Base-by-base conservation (phyloP, 2,888 invertebrate species). In the Apoda limacodes region DNA sequence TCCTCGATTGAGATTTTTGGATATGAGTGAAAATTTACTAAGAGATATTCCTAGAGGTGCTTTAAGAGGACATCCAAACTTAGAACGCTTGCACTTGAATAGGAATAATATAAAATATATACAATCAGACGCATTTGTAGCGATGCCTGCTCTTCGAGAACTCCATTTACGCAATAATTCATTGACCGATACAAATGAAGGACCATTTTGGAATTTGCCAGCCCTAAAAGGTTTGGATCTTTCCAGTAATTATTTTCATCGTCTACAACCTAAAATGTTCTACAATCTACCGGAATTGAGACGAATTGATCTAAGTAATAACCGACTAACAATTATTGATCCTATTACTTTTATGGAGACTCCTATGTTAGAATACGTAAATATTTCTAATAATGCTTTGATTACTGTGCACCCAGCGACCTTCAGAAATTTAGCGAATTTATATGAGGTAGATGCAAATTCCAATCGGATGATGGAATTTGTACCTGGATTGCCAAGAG, bases 171-270 rank as follows among this genome's bases (percentile, higher is more conserved):
- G 87, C 43, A 93, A 94, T 52, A 95, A 95, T 58, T 92, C 92
- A 2, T 65, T 95, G 14, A 84, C 86, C 1, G 89, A 90, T 55
- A 76, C 87, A 28, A 71, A 88, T 25, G 87, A 88, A 39, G 84
- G 87, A 27, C 92, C 93, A 0, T 88, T 90, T 52, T 93, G 93
- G 92, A 90, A 93, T 70, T 71, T 93, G 24, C 93, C 93, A 0
- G 88, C 88, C 5, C 69, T 93, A 3, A 93, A 93, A 76, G 93
- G 93, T 1, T 66, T 95, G 33, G 93, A 94, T 69, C 68, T 94
- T 20, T 88, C 92, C 0, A 82, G 83, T 34, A 94, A 94, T 55
- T 86, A 85, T 39, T 88, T 92, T 45, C 83, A 86, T 37, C 83
- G 85, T 11, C 60, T 94, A 10, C 89, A 90, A 50, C 85, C 89